Percentiles rank a stretch among this genome's conserved stretches.
Evolutionary conservation across 2,888 invertebrate genomes (phyloP).

Genomic region (Yponomeuta malinellus): DNA sequence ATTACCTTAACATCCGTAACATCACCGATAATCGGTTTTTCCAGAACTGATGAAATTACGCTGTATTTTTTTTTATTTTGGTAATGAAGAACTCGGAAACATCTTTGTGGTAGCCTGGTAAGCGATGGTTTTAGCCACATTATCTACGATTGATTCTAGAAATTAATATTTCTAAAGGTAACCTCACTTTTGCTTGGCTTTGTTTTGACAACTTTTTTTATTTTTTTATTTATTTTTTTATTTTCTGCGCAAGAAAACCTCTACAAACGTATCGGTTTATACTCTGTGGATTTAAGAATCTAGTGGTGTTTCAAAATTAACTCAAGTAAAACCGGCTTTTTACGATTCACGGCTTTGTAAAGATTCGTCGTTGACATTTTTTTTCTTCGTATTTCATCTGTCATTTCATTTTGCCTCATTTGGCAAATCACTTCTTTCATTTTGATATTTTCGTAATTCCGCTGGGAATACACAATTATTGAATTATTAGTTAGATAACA

Average conservation of each 20-base stretch:
- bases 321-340: neutral
- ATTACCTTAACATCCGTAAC: constrained; percentile 56
- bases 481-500: constrained; percentile 21
- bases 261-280: no score
- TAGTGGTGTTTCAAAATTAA: neutral
- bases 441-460: constrained; percentile 28
- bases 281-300: no score
- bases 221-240: no score
- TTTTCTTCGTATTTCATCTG: constrained; percentile 22
- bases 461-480: constrained; percentile 15
- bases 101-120: constrained; percentile 23
- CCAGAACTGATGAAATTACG: constrained; percentile 49
- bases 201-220: neutral
- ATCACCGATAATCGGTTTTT: constrained; percentile 52
- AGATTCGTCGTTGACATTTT: neutral
- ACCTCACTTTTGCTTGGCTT: neutral
- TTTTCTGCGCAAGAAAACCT: no score
- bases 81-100: constrained; percentile 18
- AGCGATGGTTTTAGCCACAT: constrained; percentile 34
- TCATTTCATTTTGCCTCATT: constrained; percentile 39
- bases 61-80: constrained; percentile 38
- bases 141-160: constrained; percentile 14
- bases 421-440: constrained; percentile 45
- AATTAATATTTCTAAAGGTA: neutral
- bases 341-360: no score